These are phyloP conservation scores for Platichthys stellatus DNA, from an alignment of 2,113 vertebrate species.

Conservation along the genomic window DNA sequence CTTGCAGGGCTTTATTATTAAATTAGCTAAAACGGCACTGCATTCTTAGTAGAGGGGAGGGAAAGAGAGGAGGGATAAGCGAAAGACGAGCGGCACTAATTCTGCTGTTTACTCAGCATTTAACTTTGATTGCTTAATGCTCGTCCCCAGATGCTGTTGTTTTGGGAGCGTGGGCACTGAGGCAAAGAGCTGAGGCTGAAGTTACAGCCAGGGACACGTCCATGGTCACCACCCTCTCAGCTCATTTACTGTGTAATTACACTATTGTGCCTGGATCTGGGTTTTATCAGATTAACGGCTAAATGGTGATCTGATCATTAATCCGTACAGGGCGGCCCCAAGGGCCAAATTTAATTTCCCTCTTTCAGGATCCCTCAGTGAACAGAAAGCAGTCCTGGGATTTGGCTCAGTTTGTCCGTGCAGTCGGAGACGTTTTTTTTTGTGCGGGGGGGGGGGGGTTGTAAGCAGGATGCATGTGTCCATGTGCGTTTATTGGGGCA, in stretches of 20 bases:
- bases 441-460: constrained; percentile 28
- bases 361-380: constrained; percentile 57
- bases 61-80: constrained; percentile 3
- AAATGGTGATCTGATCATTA: constrained; percentile 76
- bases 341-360: constrained; percentile 71
- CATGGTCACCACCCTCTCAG: constrained; percentile 29
- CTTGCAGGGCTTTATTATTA: constrained; percentile 28
- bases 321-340: constrained; percentile 57
- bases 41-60: constrained; percentile 20
- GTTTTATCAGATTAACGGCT: constrained; percentile 75
- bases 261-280: constrained; percentile 59
- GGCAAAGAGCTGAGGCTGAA: constrained; percentile 20
- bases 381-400: constrained; percentile 56
- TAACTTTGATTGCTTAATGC: constrained; percentile 38
- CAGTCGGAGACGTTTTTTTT: constrained; percentile 39
- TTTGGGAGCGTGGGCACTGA: constrained; percentile 33
- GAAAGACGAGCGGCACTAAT: constrained; percentile 20
- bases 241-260: constrained; percentile 58
- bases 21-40: constrained; percentile 24
- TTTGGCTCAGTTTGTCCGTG: constrained; percentile 53
- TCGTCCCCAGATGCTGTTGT: constrained; percentile 31
- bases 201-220: constrained; percentile 41
- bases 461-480: constrained; percentile 13
- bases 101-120: constrained; percentile 40
- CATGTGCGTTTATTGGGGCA: constrained; percentile 35